phyloP scores from a whole-genome alignment of 2,888 invertebrate genomes.

The Pollenia labialis region DNA sequence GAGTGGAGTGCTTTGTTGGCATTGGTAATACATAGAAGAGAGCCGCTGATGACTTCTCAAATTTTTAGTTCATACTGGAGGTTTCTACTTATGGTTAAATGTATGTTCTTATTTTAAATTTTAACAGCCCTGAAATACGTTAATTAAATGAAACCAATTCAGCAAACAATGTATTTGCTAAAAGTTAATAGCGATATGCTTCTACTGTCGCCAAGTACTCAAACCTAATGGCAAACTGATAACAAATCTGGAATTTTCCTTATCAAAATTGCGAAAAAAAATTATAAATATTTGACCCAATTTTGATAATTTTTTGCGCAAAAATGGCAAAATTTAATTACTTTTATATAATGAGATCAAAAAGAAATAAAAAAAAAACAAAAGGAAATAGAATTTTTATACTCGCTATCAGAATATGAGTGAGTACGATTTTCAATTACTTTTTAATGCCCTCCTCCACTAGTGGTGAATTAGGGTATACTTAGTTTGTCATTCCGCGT shows the following conservation, averaged over 20 bases:
- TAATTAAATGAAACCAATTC: too few species aligned
- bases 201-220: slow-evolving; percentile 11
- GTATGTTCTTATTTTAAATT: too few species aligned
- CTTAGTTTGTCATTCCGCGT: too few species aligned
- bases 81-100: too few species aligned
- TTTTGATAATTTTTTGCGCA: slow-evolving; percentile 57
- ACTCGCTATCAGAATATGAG: slow-evolving; percentile 4
- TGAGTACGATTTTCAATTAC: neutral
- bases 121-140: too few species aligned
- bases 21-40: too few species aligned
- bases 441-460: too few species aligned
- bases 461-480: too few species aligned
- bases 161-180: neutral
- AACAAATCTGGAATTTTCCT: slow-evolving; percentile 8
- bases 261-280: slow-evolving; percentile 38
- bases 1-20: too few species aligned
- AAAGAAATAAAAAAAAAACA: neutral
- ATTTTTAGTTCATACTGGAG: too few species aligned
- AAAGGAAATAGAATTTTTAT: neutral
- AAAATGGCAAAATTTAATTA: neutral
- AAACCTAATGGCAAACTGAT: slow-evolving; percentile 2
- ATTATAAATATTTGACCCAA: slow-evolving; percentile 60
- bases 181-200: neutral
- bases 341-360: slow-evolving; percentile 15
- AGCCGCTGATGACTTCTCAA: too few species aligned